phyloP scores from a whole-genome alignment of 2,797 vertebrate genomes.

The Squalus acanthias region DNA sequence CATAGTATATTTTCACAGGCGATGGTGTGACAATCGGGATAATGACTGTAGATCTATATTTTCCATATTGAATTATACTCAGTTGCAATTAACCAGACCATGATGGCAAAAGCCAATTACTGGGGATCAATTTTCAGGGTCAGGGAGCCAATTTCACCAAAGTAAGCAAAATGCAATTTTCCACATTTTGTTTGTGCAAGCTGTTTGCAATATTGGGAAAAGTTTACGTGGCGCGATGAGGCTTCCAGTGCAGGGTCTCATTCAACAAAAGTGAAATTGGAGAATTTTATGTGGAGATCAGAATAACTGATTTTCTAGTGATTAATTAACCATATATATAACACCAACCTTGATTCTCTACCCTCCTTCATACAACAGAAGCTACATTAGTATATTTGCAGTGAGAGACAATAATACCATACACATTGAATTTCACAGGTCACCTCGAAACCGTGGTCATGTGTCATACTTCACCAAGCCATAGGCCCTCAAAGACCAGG shows the following conservation, averaged over 20 bases:
- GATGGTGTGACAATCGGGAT: neutral
- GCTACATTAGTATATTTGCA: neutral
- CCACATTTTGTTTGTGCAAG: neutral
- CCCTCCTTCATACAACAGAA: neutral
- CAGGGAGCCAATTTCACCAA: neutral
- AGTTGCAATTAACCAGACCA: neutral
- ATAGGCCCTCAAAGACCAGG: neutral
- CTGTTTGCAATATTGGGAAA: neutral
- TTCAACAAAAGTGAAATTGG: neutral
- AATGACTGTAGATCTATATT: neutral
- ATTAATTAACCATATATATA: neutral
- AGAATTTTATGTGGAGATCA: neutral
- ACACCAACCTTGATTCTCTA: neutral
- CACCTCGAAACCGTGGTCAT: neutral
- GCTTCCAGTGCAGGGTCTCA: neutral
- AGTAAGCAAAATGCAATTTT: neutral
- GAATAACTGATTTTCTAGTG: neutral
- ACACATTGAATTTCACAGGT: neutral
- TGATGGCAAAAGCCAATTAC: neutral
- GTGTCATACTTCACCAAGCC: neutral
- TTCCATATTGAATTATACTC: neutral
- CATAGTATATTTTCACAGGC: neutral
- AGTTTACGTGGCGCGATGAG: neutral
- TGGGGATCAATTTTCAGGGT: no score
- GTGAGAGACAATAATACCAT: neutral